Evolutionary conservation across 2,888 invertebrate genomes (phyloP), one percentile per base, ranked within the genome.

Genomic region (Unio delphinus): DNA sequence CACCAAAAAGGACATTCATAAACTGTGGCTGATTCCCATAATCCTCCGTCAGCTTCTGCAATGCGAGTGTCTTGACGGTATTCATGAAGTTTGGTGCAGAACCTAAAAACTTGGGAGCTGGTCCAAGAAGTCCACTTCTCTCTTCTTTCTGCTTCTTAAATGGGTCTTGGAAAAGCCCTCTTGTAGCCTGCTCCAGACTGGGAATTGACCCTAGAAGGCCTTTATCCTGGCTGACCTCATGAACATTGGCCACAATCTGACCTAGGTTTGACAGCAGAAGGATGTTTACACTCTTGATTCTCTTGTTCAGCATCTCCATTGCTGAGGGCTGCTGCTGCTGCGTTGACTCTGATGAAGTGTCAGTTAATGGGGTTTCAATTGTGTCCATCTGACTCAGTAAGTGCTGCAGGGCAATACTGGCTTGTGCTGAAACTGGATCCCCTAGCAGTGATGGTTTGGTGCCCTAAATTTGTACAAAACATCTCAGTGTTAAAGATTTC

Each of bases 391-490:
- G 81, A 62, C 78, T 72, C 65, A 81, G 76, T 23, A 92, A 85
- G 80, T 90, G 91, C 79, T 91, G 90, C 34, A 92, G 85, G 54
- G 91, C 90, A 26, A 85, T 81, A 69, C 83, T 86, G 56, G 88
- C 86, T 70, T 87, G 86, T 3, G 85, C 84, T n/a, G 86, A 84
- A 74, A 86, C 64, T 15, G 88, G 88, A 67, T 88, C 86, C n/a
- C 88, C 87, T 20, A 92, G 84, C 45, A 92, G 86, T 11, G 90
- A 86, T 17, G 83, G 82, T 64, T 79, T 82, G 15, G 68, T 64
- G 65, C 64, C 69, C 57, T 65, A 30, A 28, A 59, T 28, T 20
- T 34, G 26, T 45, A 62, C 26, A 17, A 62, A 20, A 62, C 23
- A 62, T 58, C 20, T 23, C 8, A 20, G 26, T 26, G 26, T 58